Evolutionary conservation across 2,888 invertebrate species (phyloP), one percentile per base, ranked within the genome.

Genomic region (Macrosiphum euphorbiae): DNA sequence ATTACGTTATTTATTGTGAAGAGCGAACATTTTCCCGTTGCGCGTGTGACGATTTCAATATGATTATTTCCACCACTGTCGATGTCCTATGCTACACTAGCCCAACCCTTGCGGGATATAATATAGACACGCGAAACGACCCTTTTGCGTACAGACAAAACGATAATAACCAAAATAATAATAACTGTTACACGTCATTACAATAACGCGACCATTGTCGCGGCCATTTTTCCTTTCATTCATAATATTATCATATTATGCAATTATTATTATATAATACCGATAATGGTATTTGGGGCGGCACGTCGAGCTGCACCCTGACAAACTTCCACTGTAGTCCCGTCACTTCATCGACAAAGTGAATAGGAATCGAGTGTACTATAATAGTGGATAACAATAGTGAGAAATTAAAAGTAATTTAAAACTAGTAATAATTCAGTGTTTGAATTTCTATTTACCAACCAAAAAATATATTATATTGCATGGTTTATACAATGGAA

Each of bases 1-100:
- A 92, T 92, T 50, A 87, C 91, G 47, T 86, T 61, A 35, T 78
- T 35, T 78, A 35, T 78, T 58, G n/a, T 52, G 35, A 35, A 44
- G 55, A 55, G 89, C 88, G 55, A 35, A 84, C 24, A 24, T 55
- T 93, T 88, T 47, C 58, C 58, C 47, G 78, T 85, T 89, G 47
- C 16, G 84, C 93, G 58, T 85, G 93, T 93, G 93, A 93, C 89
- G 84, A 89, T 93, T 89, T 61, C 88, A 88, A 88, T 88, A 89
- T 90, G 20, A 78, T 78, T 78, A 78, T 78, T 78, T 78, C 35
- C 35, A 2, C 8, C 35, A 35, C 7, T 8, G 16, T 35, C 16
- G 1, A 16, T 67, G 67, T 35, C 78, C 78, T 20, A 20, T 20
- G 20, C 35, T 78, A 8, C 35, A 35, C 78, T 78, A 35, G 20